Base-by-base conservation (phyloP, 2,888 invertebrate genomes). In the Sminthurides aquaticus region DNA sequence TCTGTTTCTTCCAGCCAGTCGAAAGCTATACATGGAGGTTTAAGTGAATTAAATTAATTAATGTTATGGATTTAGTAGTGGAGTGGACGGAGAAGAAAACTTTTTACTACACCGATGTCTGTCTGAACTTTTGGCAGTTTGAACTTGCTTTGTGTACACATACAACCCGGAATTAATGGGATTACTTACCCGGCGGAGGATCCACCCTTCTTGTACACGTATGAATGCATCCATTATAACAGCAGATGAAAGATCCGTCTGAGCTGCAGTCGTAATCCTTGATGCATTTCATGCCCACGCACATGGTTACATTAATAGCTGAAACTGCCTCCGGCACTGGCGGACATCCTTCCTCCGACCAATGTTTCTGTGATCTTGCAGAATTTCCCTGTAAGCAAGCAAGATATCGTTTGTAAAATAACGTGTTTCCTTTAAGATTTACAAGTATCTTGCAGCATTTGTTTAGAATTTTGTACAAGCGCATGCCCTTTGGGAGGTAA, bases 171-270 rank as follows among this genome's bases (percentile, higher is more conserved):
- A 34, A 5, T 34, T 34, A 34, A 34, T 34, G 43, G 15, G 43
- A 34, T 34, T 15, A 15, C 43, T 34, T 64, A 76, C 76, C 76
- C 65, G 73, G 64, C 24, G 76, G 76, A 49, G 71, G 70, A 58
- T 71, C 70, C 62, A 76, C 70, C 63, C 66, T 67, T 24, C 66
- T 68, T 49, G 75, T 69, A 58, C 76, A 76, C 60, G 75, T 71
- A 70, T 74, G 72, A 62, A 75, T 66, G 72, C 76, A 76, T 29
- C 76, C 76, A 64, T 76, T 76, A 68, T 74, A 76, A 63, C 76
- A 76, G 67, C 76, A 76, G 49, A 69, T 63, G 26, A 69, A 56
- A n/a, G 71, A 69, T 57, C 68, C 62, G 62, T 70, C 60, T 49
- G 64, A 58, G 54, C 69, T 64, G 64, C 69, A 55, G 24, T 20